A percentile compares a stretch with the other conserved stretches of the same genome.
Conservation (phyloP, 2,113 vertebrate genomes). For the Onychorhynchus coronatus region DNA sequence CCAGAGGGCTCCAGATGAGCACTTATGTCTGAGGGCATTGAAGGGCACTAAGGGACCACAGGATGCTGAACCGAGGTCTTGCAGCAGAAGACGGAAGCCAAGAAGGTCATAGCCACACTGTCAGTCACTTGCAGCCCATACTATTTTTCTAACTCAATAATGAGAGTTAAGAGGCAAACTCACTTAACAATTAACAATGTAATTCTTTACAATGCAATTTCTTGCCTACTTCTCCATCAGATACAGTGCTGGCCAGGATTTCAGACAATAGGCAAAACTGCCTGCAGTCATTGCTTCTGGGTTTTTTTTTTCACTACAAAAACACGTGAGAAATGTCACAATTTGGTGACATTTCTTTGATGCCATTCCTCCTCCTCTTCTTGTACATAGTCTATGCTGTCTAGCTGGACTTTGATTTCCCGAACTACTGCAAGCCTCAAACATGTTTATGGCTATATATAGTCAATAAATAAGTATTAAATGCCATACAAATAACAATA, state of each 20-base stretch:
- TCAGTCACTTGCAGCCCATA: not conserved
- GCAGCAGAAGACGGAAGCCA: not conserved
- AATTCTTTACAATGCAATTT: not conserved
- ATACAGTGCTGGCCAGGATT: accelerated
- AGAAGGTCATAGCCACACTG: not conserved
- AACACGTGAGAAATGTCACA: accelerated
- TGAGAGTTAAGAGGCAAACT: not conserved
- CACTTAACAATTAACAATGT: not conserved
- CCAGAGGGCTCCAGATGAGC: not conserved
- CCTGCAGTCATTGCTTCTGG: not conserved
- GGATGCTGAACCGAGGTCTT: not conserved
- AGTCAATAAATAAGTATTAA: not conserved
- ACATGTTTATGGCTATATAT: not conserved
- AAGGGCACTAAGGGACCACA: accelerated
- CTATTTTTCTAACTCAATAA: not conserved
- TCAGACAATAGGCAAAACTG: not conserved
- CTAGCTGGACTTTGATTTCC: not conserved
- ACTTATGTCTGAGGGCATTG: not conserved
- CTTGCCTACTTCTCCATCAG: not conserved
- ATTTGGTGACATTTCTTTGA: not conserved
- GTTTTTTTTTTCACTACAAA: not conserved
- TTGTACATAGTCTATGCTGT: accelerated
- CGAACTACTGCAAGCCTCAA: not conserved
- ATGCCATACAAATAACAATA: slow-evolving; percentile 4
- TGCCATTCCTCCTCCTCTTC: not conserved